These are phyloP conservation scores for Tringa solitaria DNA, from an alignment of 2,113 vertebrate genomes.

Conservation along the genomic window DNA sequence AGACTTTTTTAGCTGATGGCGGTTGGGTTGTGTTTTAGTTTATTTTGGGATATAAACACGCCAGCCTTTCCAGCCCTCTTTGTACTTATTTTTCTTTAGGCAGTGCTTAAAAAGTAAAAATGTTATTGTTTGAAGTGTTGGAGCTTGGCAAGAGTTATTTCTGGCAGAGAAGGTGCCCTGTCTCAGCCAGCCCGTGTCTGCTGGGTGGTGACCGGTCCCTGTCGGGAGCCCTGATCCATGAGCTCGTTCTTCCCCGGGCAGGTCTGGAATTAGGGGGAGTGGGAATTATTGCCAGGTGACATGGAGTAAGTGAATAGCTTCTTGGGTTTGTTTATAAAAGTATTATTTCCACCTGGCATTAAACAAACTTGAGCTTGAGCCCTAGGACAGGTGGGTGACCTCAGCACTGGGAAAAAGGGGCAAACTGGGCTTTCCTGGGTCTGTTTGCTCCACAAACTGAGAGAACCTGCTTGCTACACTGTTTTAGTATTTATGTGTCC, in stretches of 20 bases:
- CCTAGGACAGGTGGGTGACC: fast-evolving
- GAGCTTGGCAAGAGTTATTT: not conserved
- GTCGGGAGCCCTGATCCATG: fast-evolving
- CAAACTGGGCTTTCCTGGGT: fast-evolving
- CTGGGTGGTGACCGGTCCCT: not conserved
- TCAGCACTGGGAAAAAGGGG: fast-evolving
- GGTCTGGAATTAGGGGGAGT: not conserved
- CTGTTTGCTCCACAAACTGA: not conserved
- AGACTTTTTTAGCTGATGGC: not conserved
- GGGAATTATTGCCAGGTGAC: not conserved
- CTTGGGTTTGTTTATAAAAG: fast-evolving
- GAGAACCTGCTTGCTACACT: too few species aligned
- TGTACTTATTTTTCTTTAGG: conserved; percentile 1
- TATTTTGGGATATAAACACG: not conserved
- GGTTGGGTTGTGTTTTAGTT: not conserved
- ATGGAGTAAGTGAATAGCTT: fast-evolving
- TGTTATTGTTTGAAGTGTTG: conserved; percentile 42
- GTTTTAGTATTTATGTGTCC: fast-evolving
- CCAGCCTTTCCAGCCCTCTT: not conserved
- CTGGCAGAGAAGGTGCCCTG: not conserved
- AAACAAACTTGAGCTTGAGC: too few species aligned
- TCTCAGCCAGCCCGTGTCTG: not conserved
- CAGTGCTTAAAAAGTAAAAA: not conserved
- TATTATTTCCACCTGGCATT: fast-evolving
- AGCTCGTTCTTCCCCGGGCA: fast-evolving